phyloP scores from a whole-genome alignment of 2,797 vertebrate genomes.

The Pseudochirops corinnae region DNA sequence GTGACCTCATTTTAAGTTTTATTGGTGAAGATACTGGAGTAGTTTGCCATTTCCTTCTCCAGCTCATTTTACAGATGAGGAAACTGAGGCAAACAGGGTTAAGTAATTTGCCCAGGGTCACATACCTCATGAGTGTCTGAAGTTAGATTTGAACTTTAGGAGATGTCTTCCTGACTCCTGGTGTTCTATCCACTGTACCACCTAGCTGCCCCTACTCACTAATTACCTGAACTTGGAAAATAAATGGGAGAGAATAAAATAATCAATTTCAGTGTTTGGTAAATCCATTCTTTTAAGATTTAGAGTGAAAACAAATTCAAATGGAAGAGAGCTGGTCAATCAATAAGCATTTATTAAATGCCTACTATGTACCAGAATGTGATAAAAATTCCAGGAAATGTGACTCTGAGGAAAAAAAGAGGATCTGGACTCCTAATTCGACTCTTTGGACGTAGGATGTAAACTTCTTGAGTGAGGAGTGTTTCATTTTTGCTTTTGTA shows the following conservation, averaged over 20 bases:
- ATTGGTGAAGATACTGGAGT: neutral
- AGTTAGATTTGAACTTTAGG: neutral
- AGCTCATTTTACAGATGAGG: neutral
- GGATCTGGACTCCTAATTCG: neutral
- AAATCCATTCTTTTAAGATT: neutral
- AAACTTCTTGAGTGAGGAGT: neutral
- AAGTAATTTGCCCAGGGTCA: neutral
- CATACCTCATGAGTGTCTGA: neutral
- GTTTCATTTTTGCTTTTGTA: neutral
- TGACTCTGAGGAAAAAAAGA: neutral
- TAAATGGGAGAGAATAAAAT: neutral
- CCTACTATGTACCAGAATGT: neutral
- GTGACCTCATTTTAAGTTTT: neutral
- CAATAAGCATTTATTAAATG: neutral
- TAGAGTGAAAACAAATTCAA: neutral
- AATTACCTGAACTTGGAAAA: neutral
- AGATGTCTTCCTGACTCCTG: neutral
- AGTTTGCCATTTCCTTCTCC: neutral
- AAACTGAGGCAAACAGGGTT: neutral
- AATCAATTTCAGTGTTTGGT: neutral
- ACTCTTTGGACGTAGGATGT: neutral
- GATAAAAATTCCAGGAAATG: neutral
- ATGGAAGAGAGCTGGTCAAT: neutral
- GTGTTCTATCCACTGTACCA: neutral
- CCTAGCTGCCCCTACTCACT: neutral